phyloP scores from a whole-genome alignment of 2,113 vertebrate species.

The Periophthalmus modestus region DNA sequence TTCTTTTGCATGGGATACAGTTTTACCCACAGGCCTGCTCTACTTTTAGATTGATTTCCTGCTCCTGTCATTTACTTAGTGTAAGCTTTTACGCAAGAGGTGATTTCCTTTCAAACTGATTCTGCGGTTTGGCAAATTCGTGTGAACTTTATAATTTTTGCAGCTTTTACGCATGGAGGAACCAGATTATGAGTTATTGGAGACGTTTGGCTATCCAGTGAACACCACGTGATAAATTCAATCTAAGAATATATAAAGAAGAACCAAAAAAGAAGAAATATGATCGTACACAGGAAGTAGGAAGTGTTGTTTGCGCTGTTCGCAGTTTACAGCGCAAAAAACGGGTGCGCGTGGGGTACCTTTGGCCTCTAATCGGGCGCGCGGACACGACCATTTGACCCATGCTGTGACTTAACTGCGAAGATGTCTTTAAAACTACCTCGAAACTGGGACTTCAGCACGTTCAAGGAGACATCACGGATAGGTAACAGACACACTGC shows the following conservation, averaged over 20 bases:
- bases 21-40: not conserved
- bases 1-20: not conserved
- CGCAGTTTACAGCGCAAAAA: constrained; percentile 19
- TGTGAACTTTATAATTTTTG: constrained; percentile 16
- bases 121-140: constrained; percentile 1
- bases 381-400: constrained; percentile 64
- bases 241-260: constrained; percentile 16
- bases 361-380: constrained; percentile 45
- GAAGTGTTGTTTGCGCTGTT: constrained; percentile 72
- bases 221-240: constrained; percentile 50
- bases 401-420: constrained; percentile 30
- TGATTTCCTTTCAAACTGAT: constrained; percentile 56
- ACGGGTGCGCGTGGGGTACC: constrained; percentile 12
- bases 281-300: constrained; percentile 73
- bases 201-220: not conserved
- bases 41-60: not conserved
- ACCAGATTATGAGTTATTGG: not conserved
- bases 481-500: constrained; percentile 81
- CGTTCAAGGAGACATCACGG: constrained; percentile 85
- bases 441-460: constrained; percentile 92
- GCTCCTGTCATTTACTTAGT: constrained; percentile 12
- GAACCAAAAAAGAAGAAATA: constrained; percentile 57
- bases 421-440: constrained; percentile 95
- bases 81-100: constrained; percentile 14
- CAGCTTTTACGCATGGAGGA: not conserved